Evolutionary conservation across 2,888 invertebrate species (phyloP).

Genomic region (Balanococcus diminutus): DNA sequence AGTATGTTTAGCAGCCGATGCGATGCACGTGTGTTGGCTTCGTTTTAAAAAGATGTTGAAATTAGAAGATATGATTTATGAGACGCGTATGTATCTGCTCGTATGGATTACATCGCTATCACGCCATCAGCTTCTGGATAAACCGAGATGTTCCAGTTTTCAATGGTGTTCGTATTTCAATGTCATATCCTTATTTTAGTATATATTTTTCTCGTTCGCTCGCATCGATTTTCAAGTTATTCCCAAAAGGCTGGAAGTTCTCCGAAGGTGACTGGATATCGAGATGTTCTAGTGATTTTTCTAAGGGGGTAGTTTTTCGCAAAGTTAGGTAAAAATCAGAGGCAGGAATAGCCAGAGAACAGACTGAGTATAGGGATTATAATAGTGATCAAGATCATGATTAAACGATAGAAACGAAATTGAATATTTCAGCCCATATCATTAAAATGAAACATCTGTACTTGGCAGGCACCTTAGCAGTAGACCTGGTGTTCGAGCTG

Average conservation of each 20-base stretch:
- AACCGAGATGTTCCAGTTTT: background rate
- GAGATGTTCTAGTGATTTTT: too few species aligned
- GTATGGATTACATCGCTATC: background rate
- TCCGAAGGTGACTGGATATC: too few species aligned
- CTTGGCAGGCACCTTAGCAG: too few species aligned
- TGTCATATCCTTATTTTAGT: background rate
- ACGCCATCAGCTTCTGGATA: background rate
- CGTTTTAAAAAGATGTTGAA: conserved; percentile 3
- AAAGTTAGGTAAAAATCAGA: too few species aligned
- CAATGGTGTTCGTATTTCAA: background rate
- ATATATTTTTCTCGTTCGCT: background rate
- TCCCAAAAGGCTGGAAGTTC: background rate
- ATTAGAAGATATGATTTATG: conserved; percentile 22
- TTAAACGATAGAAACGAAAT: too few species aligned
- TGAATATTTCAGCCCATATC: too few species aligned
- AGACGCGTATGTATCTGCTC: background rate
- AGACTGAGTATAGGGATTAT: too few species aligned
- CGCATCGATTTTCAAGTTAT: background rate
- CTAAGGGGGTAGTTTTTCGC: too few species aligned
- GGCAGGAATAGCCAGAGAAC: too few species aligned
- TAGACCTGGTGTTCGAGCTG: too few species aligned
- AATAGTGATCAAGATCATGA: too few species aligned
- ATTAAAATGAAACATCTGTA: too few species aligned
- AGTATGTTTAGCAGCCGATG: background rate
- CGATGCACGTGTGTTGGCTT: conserved; percentile 1